Evolutionary conservation across 2,113 vertebrate species (phyloP), one percentile per base, ranked within the genome.

Genomic region (Diphyllodes magnificus): DNA sequence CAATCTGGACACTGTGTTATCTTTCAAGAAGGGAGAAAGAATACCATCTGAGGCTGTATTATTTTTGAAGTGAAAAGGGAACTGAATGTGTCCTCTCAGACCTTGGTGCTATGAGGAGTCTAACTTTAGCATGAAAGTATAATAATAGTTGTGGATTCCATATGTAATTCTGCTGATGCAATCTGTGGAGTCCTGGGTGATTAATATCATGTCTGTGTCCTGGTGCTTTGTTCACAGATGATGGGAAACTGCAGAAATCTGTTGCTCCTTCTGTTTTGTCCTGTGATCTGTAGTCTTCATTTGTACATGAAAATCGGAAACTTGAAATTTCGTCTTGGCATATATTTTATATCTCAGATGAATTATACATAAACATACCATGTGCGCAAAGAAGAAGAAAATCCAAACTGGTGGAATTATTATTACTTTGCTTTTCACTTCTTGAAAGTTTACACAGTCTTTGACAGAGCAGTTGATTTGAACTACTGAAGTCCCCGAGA

Each of bases 191-290:
- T 94, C 86, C 50, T 90, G 75, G 56, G 33, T 90, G 88, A 88
- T 96, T 95, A 97, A 50, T 95, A 63, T 70, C 49, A 93, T 23
- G 19, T 72, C 87, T 45, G 30, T 21, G 4, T 86, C 59, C 56
- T 50, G 31, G 21, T 95, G 71, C 63, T 93, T 82, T 30, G 2
- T 82, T 96, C 85, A 77, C 94, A 95, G 92, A 85, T 90, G 84
- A 95, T 73, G 37, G 84, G 85, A 86, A 57, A 31, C 66, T 91
- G 22, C 82, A 92, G 82, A 90, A 95, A 92, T 95, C 92, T 96
- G 94, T 94, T 94, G 39, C 8, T 90, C 92, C 93, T 96, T 95
- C 89, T 95, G 90, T 85, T 96, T 77, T 24, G 13, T 91, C 57
- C 35, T 82, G 54, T 73, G 78, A 92, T 69, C 71, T 45, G 4